Evolutionary conservation across 2,888 invertebrate species (phyloP), one percentile per base, ranked within the genome.

Genomic region (Pegoplata infirma): DNA sequence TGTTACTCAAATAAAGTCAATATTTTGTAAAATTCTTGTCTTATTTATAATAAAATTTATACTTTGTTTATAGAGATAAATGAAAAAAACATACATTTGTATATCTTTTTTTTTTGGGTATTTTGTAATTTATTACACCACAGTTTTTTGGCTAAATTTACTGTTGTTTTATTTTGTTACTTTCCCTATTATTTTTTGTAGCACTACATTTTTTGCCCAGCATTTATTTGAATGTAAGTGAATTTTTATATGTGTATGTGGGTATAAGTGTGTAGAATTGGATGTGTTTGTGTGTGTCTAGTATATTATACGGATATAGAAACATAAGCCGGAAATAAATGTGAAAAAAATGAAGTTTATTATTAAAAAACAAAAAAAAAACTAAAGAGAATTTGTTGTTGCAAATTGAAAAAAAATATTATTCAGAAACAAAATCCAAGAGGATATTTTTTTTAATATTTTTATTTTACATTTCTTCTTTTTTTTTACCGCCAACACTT

Each of bases 261-360:
- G 32, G 51, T 67, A 46, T 14, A 46, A 7, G 21, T 59, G 47
- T 58, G 23, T 28, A n/a, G n/a, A n/a, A n/a, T 8, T 51, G 16
- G 14, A 2, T 19, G 36, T 58, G 10, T 21, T 12, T 40, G 17
- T 63, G 69, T 72, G 14, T 71, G 55, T 19, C 23, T 28, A 10
- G 63, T 63, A 63, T 69, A 56, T 76, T 69, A 51, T 64, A 59
- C 78, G 78, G 80, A 80, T 80, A 80, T 80, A 76, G 78, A 80
- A 80, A 80, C 75, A 78, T 78, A 80, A 78, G 68, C 80, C 80
- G 80, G 80, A 80, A 80, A 78, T 80, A 77, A 63, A 74, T 75
- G 69, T 63, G 77, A 80, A 80, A 74, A n/a, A 80, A 77, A 79
- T 63, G 36, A 61, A 79, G 51, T 75, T 75, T 75, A 58, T 58